These are phyloP conservation scores for Geophilus truncorum DNA, from an alignment of 2,888 invertebrate species.

Conservation along the genomic window DNA sequence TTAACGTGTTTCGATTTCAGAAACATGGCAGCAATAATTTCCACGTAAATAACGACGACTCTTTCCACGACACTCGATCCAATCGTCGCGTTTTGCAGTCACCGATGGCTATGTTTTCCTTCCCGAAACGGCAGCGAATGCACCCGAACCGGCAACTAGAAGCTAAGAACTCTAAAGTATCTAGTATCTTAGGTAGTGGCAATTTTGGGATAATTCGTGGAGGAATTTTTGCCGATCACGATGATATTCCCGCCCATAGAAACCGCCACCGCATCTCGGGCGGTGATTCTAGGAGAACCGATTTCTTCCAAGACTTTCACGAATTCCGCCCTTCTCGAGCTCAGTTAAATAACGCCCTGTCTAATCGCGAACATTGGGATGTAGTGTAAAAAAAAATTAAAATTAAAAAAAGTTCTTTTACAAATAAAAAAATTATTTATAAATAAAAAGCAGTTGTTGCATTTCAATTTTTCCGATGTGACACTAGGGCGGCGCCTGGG, in stretches of 20 bases:
- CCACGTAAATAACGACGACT: neutral
- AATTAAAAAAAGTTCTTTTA: neutral
- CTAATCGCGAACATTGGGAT: neutral
- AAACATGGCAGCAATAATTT: neutral
- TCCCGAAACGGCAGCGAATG: neutral
- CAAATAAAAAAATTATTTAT: neutral
- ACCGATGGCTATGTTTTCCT: neutral
- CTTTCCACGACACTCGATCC: neutral
- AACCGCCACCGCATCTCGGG: neutral
- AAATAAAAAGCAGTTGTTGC: neutral
- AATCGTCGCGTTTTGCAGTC: neutral
- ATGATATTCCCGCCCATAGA: neutral
- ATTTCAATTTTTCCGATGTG: neutral
- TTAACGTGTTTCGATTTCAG: no score
- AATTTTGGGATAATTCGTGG: conserved; percentile 36
- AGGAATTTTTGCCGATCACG: conserved; percentile 36
- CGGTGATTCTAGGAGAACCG: neutral
- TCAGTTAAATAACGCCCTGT: conserved; percentile 35
- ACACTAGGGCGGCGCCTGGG: neutral
- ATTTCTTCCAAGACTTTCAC: conserved; percentile 35
- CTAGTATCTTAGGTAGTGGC: conserved; percentile 35
- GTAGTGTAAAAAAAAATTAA: neutral
- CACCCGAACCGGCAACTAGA: neutral
- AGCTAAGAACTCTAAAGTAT: neutral
- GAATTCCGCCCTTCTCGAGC: conserved; percentile 36